Evolutionary conservation across 1,140 invertebrate genomes (phyloP), one percentile per base, ranked within the genome.

Genomic region (Drosophila miranda): DNA sequence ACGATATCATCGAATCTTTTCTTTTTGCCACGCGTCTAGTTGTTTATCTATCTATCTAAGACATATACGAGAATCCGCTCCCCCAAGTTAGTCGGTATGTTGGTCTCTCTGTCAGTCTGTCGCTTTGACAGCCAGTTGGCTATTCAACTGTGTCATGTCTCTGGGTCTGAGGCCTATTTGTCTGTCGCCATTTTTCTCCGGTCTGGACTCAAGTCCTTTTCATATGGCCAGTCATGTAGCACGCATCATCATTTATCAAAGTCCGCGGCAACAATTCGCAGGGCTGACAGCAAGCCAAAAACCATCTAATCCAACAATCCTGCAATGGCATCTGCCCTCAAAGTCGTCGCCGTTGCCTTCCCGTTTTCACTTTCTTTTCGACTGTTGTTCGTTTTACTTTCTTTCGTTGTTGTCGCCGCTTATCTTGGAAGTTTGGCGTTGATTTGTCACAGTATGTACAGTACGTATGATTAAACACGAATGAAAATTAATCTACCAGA

Each of bases 201-300:
- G 52, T 8, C 58, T 52, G 52, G 48, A 38, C 16, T 30, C 26
- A 23, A 42, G 56, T 57, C 62, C 55, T 62, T 55, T 50, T 74
- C 34, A 63, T 76, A 56, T 55, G 71, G 55, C 64, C 41, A 75
- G 75, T 77, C 75, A 77, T 77, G 75, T 77, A 70, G 64, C 62
- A 63, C 75, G 66, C 75, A 77, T 77, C 71, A 77, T 77, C 75
- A 77, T 77, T 77, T 75, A 77, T 77, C 75, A 77, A 77, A 60
- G 66, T 59, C 51, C 58, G 58, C 57, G 68, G 62, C n/a, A 30
- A 52, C 45, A 74, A 63, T 74, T 62, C 52, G 14, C 53, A 61
- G 58, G 43, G 43, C 34, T 38, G 48, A 62, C 66, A 74, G 3
- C 23, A 16, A 57, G 30, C 13, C 42, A 44, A 16, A 23, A 51